A percentile compares a stretch with the other conserved stretches of the same genome.
Conservation (phyloP, 2,113 vertebrate species). For the Triplophysa siluroides region DNA sequence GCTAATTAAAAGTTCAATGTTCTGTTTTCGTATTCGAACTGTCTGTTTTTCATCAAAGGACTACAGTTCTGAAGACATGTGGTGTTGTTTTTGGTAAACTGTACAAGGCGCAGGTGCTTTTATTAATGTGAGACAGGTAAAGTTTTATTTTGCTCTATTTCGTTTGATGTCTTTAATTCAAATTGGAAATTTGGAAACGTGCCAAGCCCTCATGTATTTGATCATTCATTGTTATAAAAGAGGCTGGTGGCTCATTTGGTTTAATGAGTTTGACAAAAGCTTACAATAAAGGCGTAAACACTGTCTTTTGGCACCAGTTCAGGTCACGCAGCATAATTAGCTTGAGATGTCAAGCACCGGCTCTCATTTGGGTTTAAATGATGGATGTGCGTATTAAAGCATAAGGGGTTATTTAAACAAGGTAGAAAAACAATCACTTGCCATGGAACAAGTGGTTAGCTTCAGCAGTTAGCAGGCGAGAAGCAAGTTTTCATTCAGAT, state of each 20-base stretch:
- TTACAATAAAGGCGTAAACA: constrained; percentile 16
- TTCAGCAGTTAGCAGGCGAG: too few species aligned
- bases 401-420: not conserved
- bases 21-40: not conserved
- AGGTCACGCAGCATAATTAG: constrained; percentile 36
- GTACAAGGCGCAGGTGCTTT: constrained; percentile 11
- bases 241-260: constrained; percentile 23
- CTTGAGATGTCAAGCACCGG: constrained; percentile 20
- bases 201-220: constrained; percentile 26
- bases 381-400: constrained; percentile 14
- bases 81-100: not conserved
- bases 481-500: too few species aligned
- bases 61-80: not conserved
- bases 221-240: constrained; percentile 9
- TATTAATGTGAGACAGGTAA: not conserved
- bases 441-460: too few species aligned
- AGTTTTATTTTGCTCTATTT: not conserved
- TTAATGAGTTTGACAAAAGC: constrained; percentile 22
- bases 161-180: constrained; percentile 17
- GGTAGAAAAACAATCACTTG: not conserved
- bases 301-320: constrained; percentile 11
- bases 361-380: constrained; percentile 28
- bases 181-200: constrained; percentile 19
- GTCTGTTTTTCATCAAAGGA: not conserved
- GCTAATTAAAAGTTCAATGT: not conserved